Evolutionary conservation across 1,140 invertebrate species (phyloP), one percentile per base, ranked within the genome.

Genomic region (Chymomyza costata): DNA sequence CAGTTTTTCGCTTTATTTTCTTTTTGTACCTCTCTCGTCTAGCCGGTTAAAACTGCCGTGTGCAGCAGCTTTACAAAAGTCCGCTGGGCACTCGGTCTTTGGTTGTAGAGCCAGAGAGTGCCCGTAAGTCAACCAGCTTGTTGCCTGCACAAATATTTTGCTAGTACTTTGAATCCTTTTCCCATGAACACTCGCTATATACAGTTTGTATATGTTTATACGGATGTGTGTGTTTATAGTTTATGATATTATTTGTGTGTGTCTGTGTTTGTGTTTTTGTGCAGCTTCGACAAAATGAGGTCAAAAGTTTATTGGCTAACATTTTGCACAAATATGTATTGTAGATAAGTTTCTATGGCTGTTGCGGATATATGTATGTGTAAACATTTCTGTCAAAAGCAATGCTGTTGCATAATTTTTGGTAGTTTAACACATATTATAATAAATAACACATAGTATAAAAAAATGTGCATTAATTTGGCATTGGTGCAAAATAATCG

Each of bases 231-330:
- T 48, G 66, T 55, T 52, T 65, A 63, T 58, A 61, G 64, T 64
- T 68, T 65, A 47, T 70, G 50, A 25, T 25, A 46, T 46, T 46
- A 46, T 46, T 55, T 48, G 39, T 46, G 50, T 25, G 21, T 25
- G 8, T 8, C 3, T 66, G 30, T 49, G 41, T 32, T 17, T 47
- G 17, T 21, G 28, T 34, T 43, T 73, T 46, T n/a, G n/a, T n/a
- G n/a, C 39, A 37, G 49, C n/a, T 57, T 57, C 21, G 51, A 52
- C 38, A 63, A 80, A 80, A 64, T 65, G 62, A 83, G 80, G 80
- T 83, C 73, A 80, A 83, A 66, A 65, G 73, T 80, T 83, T 80
- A 83, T 83, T 81, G 73, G 56, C 57, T 63, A 60, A 54, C 56
- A 53, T 57, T 47, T 56, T 48, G 64, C 52, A 16, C 18, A 53